Evolutionary conservation across 1,140 invertebrate species (phyloP), one percentile per base, ranked within the genome.

Genomic region (Hydropsyche tenuis): DNA sequence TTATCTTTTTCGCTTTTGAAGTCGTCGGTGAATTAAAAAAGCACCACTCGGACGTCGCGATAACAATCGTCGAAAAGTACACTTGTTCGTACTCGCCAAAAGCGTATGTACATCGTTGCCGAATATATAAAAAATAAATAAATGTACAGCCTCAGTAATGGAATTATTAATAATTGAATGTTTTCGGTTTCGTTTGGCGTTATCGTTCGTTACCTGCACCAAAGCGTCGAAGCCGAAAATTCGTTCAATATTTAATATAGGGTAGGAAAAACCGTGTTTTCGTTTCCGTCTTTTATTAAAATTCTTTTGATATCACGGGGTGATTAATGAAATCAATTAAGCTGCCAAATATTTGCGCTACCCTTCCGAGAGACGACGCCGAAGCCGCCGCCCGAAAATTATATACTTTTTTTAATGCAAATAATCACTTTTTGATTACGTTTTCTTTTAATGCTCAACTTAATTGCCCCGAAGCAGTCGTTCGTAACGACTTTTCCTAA

Each of bases 281-380:
- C 4, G 23, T 60, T 60, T 25, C 18, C 51, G 3, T 60, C 22
- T 25, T 60, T 60, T 25, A 14, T 5, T 53, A 18, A 18, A 60
- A 27, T 22, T 60, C 22, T 20, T 60, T 60, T 60, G 20, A 25
- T 60, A 60, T 60, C 12, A 20, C 56, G 25, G 23, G 23, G 23
- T 60, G 56, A 60, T 60, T 60, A 60, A 60, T 60, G 56, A 60
- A 60, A 60, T 60, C 56, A 60, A 60, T 60, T 60, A 60, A 60
- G 56, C 56, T 60, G 23, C 56, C 56, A 60, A 60, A 60, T 60
- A 60, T 60, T 60, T 60, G 56, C 23, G 20, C 23, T 60, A 60
- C 56, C 56, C 56, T 60, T 60, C 56, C 56, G 20, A 60, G 23
- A 60, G 18, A 60, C 23, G 18, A 23, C 56, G 56, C 30, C 30